These are phyloP conservation scores for Lindbergichthys nudifrons DNA, from an alignment of 2,797 vertebrate species.

Conservation along the genomic window DNA sequence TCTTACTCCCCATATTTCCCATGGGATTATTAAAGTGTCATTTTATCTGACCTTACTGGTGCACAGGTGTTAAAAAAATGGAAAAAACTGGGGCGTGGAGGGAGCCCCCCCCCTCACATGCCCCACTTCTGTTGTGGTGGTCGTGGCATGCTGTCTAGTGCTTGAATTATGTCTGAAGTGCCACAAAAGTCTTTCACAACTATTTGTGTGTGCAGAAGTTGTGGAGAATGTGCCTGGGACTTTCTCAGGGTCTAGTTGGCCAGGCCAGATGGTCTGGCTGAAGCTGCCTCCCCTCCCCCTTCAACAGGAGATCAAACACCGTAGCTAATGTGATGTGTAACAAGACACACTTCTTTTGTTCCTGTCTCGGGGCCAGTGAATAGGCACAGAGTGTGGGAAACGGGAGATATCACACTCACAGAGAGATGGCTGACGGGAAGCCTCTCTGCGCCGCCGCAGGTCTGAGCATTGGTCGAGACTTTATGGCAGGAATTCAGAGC, in stretches of 20 bases:
- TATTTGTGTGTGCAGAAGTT: constrained; percentile 72
- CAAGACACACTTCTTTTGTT: constrained; percentile 90
- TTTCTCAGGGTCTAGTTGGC: constrained; percentile 81
- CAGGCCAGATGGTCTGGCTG: constrained; percentile 83
- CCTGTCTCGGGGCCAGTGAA: constrained; percentile 76
- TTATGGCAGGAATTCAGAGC: constrained; percentile 80
- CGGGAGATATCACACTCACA: constrained; percentile 84
- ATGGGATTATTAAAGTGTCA: constrained; percentile 36
- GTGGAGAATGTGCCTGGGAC: constrained; percentile 73
- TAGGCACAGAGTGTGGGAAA: constrained; percentile 86
- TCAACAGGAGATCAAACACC: constrained; percentile 86
- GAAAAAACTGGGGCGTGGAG: neutral
- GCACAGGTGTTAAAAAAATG: constrained; percentile 50
- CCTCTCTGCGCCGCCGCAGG: constrained; percentile 63
- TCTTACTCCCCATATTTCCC: constrained; percentile 28
- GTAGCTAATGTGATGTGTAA: constrained; percentile 89
- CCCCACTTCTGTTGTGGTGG: constrained; percentile 49
- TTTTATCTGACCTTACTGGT: constrained; percentile 31
- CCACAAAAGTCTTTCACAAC: constrained; percentile 79
- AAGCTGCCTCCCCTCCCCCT: constrained; percentile 62
- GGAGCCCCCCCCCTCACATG: constrained; percentile 32
- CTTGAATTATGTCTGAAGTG: constrained; percentile 75
- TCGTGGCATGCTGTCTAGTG: constrained; percentile 54
- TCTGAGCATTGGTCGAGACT: constrained; percentile 69
- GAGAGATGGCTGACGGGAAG: constrained; percentile 82